These are phyloP conservation scores for Nemotelus nigrinus DNA, from an alignment of 2,888 invertebrate genomes.

Conservation along the genomic window DNA sequence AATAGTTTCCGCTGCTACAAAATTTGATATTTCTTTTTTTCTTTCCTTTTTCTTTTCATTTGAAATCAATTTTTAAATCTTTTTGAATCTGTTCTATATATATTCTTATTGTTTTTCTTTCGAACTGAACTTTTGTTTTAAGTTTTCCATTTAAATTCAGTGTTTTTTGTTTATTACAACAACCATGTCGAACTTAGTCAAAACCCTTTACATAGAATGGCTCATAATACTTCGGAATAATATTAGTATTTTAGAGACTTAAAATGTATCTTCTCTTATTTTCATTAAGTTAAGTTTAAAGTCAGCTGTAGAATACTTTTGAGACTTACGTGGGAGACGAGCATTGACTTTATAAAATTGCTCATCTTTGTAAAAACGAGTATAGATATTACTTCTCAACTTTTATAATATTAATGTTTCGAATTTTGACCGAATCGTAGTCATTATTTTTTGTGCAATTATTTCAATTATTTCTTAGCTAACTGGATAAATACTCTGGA, in stretches of 20 bases:
- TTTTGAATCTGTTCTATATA: neutral
- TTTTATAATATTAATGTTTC: no score
- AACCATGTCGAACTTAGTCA: neutral
- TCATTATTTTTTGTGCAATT: no score
- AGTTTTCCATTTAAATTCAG: neutral
- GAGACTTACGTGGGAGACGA: no score
- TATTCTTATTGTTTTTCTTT: neutral
- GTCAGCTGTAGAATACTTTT: neutral
- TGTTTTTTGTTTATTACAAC: neutral
- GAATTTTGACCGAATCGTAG: no score
- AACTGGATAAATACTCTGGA: no score
- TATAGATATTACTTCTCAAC: no score
- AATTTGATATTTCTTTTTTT: neutral
- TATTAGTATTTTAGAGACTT: constrained; percentile 1
- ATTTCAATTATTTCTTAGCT: no score
- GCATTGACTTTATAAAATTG: no score
- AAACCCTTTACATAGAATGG: neutral
- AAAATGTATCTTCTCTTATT: constrained; percentile 1
- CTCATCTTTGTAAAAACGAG: no score
- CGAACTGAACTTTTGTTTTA: neutral
- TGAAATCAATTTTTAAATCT: neutral
- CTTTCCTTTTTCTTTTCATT: neutral
- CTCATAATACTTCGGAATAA: neutral
- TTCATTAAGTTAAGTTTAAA: neutral
- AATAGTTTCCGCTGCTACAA: neutral